phyloP scores from a whole-genome alignment of 2,113 vertebrate species.

The Siniperca chuatsi region DNA sequence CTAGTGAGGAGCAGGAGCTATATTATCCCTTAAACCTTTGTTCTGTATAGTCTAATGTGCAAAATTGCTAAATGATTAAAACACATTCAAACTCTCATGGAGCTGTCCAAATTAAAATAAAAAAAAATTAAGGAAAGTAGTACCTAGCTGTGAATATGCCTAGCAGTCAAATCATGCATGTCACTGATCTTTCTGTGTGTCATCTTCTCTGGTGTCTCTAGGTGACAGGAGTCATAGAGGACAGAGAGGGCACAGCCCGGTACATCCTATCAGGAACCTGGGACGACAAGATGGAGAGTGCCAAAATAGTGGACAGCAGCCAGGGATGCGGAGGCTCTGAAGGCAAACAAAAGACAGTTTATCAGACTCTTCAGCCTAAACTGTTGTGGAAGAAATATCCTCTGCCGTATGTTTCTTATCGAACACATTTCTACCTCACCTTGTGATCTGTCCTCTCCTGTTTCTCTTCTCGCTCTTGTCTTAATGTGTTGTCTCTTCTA shows the following conservation, averaged over 20 bases:
- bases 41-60: not conserved
- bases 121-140: not conserved
- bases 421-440: not conserved
- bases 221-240: constrained; percentile 94
- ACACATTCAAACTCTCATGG: not conserved
- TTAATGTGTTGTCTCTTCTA: not conserved
- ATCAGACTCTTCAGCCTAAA: constrained; percentile 93
- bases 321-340: constrained; percentile 87
- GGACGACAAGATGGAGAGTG: constrained; percentile 96
- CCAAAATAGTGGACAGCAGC: constrained; percentile 93
- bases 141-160: not conserved
- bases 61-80: not conserved
- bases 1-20: not conserved
- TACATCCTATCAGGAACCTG: constrained; percentile 95
- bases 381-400: constrained; percentile 96
- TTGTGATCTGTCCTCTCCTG: not conserved
- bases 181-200: constrained; percentile 31
- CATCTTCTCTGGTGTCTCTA: constrained; percentile 61
- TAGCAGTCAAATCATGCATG: not conserved
- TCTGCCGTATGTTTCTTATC: constrained; percentile 86
- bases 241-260: constrained; percentile 87
- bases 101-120: not conserved
- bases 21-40: not conserved
- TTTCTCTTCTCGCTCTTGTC: not conserved
- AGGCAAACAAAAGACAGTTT: constrained; percentile 94